Base-by-base conservation (phyloP, 2,888 invertebrate genomes). In the Drosophila kanekoi region DNA sequence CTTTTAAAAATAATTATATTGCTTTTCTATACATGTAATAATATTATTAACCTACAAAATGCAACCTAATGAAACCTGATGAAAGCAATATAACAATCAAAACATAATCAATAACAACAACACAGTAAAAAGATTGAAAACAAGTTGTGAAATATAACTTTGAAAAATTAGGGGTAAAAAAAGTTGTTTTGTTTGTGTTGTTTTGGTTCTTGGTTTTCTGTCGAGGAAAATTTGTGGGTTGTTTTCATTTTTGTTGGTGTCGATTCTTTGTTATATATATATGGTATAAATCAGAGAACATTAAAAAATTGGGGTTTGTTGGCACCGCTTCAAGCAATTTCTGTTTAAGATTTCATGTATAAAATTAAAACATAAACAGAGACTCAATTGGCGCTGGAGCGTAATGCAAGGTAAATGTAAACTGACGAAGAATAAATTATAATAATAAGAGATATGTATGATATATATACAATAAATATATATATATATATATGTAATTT, bases 321-420 rank as follows among this genome's bases (percentile, higher is more conserved):
- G 65, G 67, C 77, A 67, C 56, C 68, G 68, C 78, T 75, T 70
- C 51, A 60, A 71, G 48, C 69, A 67, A 72, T 65, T 61, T 72
- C 54, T 53, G 71, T 54, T 57, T 49, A 28, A 45, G 23, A 37
- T 64, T 61, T 60, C 5, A 40, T 38, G 44, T 49, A 64, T 65
- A 60, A 13, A 23, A 33, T 68, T 20, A 65, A 72, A 54, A 58
- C 35, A 56, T 16, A 45, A 66, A 56, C 38, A 53, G 57, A 35
- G 18, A 51, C 14, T n/a, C 16, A 32, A 54, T 40, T 37, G 67
- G 56, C 20, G 56, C 20, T 41, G 49, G 40, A 58, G 58, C 59
- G 38, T 58, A 71, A 72, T 65, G 77, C 68, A 80, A 72, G 68
- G 59, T 73, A 67, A 54, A 43, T 62, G 59, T 73, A 67, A 54